Base-by-base conservation (phyloP, 2,113 vertebrate species). In the Gallinago jamesoni region DNA sequence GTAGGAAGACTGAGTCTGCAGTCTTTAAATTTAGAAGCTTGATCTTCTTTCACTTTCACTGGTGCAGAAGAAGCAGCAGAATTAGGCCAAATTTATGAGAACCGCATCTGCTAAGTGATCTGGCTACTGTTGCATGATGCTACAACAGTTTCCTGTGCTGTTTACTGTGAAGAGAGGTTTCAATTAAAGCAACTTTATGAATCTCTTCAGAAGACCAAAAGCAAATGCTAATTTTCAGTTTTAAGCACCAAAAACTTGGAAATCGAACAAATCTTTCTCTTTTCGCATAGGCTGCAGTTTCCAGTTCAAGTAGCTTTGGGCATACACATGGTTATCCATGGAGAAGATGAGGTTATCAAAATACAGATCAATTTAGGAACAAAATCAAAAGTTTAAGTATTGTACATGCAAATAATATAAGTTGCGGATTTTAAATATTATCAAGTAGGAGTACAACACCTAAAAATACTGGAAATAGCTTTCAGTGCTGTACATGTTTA, bases 1-100 rank as follows among this genome's bases (percentile, higher is more conserved):
- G 30, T 20, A 64, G 45, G 64, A 92, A 17, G 66, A 79, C 89
- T 93, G 92, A 84, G 68, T 88, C 47, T 67, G 59, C 85, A 84
- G 21, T 50, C 63, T 93, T 80, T 93, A 93, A 60, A 78, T 92
- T 87, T 94, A 89, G 80, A 89, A 92, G 52, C 69, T 84, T 75
- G 50, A 53, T 96, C 89, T 87, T 84, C 80, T 94, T 90, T 94
- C 84, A 73, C 53, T 95, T 93, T 94, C 90, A 47, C 53, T 62
- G 47, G 22, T 52, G 33, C 77, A 78, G 57, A 88, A 31, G 60
- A 35, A 74, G 76, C 55, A 64, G 55, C 77, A 89, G 86, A 93
- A 91, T 87, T 92, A 92, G 84, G 84, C 50, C 80, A 76, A 63
- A 56, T 15, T 79, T 75, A 7, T 0, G 25, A 86, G 43, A 93